Evolutionary conservation across 2,797 vertebrate genomes (phyloP).

Genomic region (Hypotaenidia philippensis): DNA sequence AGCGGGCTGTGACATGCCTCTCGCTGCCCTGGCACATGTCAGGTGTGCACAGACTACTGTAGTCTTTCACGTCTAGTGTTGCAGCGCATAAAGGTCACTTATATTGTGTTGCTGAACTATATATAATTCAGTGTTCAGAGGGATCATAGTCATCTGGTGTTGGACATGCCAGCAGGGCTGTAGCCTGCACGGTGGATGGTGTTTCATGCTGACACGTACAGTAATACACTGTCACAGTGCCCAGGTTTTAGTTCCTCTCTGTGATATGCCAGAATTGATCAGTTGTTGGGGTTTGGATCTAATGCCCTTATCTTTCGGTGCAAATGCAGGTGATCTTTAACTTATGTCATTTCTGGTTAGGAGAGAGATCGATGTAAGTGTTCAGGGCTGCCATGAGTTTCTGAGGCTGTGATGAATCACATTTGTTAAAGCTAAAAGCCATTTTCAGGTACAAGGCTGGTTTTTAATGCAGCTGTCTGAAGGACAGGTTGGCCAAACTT

Average conservation of each 20-base stretch:
- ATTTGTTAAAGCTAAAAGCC: not conserved
- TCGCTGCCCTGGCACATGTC: not conserved
- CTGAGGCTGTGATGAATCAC: not conserved
- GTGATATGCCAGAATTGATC: not conserved
- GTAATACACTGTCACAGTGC: not conserved
- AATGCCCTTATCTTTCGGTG: not conserved
- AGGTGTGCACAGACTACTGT: not conserved
- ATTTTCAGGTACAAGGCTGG: not conserved
- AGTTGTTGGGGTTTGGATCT: not conserved
- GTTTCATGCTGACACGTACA: not conserved
- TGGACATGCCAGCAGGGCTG: not conserved
- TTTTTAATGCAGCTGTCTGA: not conserved
- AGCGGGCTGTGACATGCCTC: not conserved
- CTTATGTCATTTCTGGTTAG: not conserved
- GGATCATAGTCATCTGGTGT: not conserved
- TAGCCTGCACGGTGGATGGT: not conserved
- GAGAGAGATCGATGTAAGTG: not conserved
- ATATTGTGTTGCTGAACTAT: constrained; percentile 47
- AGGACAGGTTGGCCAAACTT: not conserved
- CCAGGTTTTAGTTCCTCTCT: not conserved
- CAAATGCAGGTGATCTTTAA: not conserved
- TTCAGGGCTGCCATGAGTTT: not conserved
- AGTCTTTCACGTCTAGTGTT: not conserved
- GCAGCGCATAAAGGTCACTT: constrained; percentile 10
- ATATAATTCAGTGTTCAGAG: constrained; percentile 36